Percentiles rank a stretch among this genome's conserved stretches.
Conservation (phyloP, 2,113 vertebrate species). For the Pavo muticus region DNA sequence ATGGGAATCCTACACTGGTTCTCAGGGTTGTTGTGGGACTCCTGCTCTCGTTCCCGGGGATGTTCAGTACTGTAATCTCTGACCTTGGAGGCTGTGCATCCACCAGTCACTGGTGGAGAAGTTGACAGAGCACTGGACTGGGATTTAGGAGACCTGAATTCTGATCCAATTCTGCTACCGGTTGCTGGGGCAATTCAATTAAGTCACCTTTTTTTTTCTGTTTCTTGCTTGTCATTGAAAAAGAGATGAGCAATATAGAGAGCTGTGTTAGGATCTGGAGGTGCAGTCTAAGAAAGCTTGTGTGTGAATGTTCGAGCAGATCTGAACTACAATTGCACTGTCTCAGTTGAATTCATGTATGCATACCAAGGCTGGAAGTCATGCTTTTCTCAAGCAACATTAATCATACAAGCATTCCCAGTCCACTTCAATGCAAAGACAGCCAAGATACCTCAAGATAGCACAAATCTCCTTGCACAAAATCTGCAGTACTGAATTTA, state of each 20-base stretch:
- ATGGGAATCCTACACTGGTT: not conserved
- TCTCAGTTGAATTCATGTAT: not conserved
- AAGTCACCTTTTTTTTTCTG: not conserved
- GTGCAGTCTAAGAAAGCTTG: not conserved
- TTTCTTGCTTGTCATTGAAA: slow-evolving; percentile 3
- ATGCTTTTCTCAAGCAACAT: not conserved
- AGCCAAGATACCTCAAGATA: not conserved
- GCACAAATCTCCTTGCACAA: not conserved
- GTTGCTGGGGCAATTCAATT: not conserved
- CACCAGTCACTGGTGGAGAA: not conserved
- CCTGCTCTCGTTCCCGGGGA: not conserved
- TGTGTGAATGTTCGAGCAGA: not conserved
- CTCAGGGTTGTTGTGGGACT: not conserved
- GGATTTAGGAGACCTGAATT: not conserved
- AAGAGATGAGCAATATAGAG: not conserved
- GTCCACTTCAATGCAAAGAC: not conserved
- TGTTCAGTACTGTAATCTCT: not conserved
- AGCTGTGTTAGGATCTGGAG: not conserved
- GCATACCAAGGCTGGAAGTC: rapidly evolving
- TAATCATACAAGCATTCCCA: not conserved
- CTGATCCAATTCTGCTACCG: not conserved
- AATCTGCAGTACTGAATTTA: slow-evolving; percentile 23
- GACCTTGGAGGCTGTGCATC: not conserved
- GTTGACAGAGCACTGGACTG: not conserved
- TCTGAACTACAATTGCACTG: not conserved